These are phyloP conservation scores for Phengaris arion DNA, from an alignment of 2,888 invertebrate species.

Conservation along the genomic window DNA sequence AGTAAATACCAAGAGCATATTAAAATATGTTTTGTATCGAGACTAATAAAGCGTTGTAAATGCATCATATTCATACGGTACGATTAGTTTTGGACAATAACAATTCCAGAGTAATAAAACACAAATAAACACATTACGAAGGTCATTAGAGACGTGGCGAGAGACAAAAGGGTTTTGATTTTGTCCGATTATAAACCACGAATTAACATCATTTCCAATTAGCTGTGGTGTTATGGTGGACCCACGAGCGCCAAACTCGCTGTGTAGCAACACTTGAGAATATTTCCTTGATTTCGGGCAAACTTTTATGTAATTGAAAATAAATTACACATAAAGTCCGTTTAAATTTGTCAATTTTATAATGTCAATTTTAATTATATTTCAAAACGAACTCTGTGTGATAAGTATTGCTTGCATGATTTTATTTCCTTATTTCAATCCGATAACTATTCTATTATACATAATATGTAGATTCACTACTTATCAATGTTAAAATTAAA, in stretches of 20 bases:
- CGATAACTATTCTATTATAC: too few species aligned
- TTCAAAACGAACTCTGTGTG: too few species aligned
- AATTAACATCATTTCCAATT: constrained; percentile 47
- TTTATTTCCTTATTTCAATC: too few species aligned
- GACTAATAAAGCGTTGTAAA: neutral
- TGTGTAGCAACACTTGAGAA: neutral
- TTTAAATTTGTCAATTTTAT: too few species aligned
- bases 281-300: neutral
- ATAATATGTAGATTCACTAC: too few species aligned
- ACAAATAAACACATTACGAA: constrained; percentile 31
- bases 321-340: too few species aligned
- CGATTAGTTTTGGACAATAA: constrained; percentile 20
- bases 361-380: too few species aligned
- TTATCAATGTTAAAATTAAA: too few species aligned
- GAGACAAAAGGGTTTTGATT: constrained; percentile 31
- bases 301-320: too few species aligned
- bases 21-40: neutral
- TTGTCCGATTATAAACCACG: constrained; percentile 39
- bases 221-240: constrained; percentile 43
- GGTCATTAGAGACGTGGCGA: constrained; percentile 7
- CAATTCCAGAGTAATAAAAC: constrained; percentile 33
- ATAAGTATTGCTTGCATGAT: too few species aligned
- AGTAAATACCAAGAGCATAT: neutral
- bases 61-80: neutral
- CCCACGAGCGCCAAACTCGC: neutral